Base-by-base conservation (phyloP, 1,140 invertebrate genomes). In the Oncopeltus fasciatus region DNA sequence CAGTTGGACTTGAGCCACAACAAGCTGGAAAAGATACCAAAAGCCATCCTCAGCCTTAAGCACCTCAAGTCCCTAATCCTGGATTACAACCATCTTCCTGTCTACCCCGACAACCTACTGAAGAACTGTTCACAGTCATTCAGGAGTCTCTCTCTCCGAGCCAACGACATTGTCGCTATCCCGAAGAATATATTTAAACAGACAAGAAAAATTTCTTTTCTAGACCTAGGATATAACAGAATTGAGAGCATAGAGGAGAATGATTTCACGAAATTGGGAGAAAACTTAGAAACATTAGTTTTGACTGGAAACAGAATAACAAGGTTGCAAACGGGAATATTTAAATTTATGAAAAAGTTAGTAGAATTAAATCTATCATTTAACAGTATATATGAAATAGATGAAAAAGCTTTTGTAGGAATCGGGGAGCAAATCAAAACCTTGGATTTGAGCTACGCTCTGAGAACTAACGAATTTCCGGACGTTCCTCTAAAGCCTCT, bases 291-390 rank as follows among this genome's bases (percentile, higher is more conserved):
- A 18, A 57, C 28, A 44, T 31, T 68, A 1, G 77, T 90, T 26
- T 43, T 66, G 12, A 46, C 51, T 21, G 61, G 60, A 16, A 66
- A 66, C 71, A 81, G 84, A 66, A 81, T 95, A 44, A 82, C 83
- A 2, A 80, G 81, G 69, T 75, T 95, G 46, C 81, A 82, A 68
- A 75, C 81, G 44, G 80, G 84, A 56, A 80, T 85, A 60, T 92
- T 93, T 72, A 78, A 78, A 51, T 78, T 80, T 1, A 72, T 83
- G 28, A 79, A 79, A 44, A 80, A 84, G 64, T 76, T 94, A 58
- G 83, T 85, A 68, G 90, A 93, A 72, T 80, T 95, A 27, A 90
- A 87, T 72, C 74, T 95, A 43, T 90, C 87, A 63, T 94, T 92
- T 72, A 94, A 94, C 73, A 84, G 87, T 66, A 76, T 95, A 28